Evolutionary conservation across 2,888 invertebrate species (phyloP).

Genomic region (Lamellibrachia columna): DNA sequence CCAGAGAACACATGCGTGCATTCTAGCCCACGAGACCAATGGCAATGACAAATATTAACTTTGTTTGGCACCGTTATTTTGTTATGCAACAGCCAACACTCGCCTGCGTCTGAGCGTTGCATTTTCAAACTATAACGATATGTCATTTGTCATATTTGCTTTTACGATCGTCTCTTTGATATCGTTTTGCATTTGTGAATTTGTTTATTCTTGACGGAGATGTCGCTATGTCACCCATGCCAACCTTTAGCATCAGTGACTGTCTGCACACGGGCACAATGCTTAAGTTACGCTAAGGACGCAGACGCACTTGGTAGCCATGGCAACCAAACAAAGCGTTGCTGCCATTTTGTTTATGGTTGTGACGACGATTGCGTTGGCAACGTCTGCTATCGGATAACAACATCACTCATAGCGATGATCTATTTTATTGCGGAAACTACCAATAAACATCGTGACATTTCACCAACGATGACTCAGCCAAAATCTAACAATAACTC

Average conservation of each 20-base stretch:
- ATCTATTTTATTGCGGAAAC: not conserved
- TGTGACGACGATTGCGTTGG: constrained; percentile 8
- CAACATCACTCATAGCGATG: not conserved
- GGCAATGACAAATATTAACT: not conserved
- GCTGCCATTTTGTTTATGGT: not conserved
- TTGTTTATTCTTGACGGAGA: not conserved
- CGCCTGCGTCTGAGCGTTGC: not conserved
- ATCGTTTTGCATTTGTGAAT: not conserved
- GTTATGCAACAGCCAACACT: no score
- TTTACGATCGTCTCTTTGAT: not conserved
- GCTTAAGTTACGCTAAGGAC: not conserved
- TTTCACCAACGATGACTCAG: not conserved
- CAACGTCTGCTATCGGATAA: not conserved
- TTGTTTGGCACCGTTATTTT: not conserved
- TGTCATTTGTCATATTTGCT: not conserved
- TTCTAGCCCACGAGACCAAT: not conserved
- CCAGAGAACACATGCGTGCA: not conserved
- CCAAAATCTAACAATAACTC: not conserved
- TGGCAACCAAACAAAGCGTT: not conserved
- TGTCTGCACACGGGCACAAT: not conserved
- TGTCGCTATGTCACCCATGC: not conserved
- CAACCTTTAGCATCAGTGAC: not conserved
- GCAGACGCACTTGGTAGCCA: not conserved
- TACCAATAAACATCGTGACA: not conserved
- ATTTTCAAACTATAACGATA: not conserved